Percentiles rank a stretch among this genome's conserved stretches.
phyloP scores from a whole-genome alignment of 1,140 invertebrate genomes.

The Drosophila pallidifrons region DNA sequence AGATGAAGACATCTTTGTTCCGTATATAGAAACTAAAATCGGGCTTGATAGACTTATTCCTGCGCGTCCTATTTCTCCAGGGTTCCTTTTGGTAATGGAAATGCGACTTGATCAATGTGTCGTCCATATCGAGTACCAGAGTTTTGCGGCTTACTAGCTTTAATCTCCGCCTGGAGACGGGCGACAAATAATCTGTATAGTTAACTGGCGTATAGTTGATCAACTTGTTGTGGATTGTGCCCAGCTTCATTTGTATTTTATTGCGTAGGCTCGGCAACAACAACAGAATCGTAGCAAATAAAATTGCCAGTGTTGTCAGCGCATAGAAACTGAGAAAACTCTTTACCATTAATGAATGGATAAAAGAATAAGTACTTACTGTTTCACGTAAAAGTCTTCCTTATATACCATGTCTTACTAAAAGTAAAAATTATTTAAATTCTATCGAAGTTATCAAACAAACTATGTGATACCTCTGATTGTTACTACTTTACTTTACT shows the following conservation, averaged over 20 bases:
- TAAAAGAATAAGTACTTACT: constrained; percentile 30
- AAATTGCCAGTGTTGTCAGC: not conserved
- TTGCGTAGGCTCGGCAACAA: not conserved
- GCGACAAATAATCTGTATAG: constrained; percentile 31
- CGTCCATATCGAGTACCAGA: constrained; percentile 59
- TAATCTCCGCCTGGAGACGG: constrained; percentile 40
- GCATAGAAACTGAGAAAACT: constrained; percentile 10
- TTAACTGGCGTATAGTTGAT: constrained; percentile 37
- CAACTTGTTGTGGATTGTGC: not conserved
- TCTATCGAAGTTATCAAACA: not conserved
- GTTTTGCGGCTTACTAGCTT: constrained; percentile 47
- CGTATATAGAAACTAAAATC: constrained; percentile 36
- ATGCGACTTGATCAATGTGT: constrained; percentile 45
- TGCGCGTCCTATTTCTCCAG: not conserved
- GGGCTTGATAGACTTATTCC: not conserved
- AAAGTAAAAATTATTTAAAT: no score
- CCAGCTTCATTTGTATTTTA: not conserved
- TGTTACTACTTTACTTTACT: no score
- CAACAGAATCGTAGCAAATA: not conserved
- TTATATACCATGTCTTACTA: not conserved
- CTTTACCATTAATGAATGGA: not conserved
- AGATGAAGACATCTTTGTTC: not conserved
- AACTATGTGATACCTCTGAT: no score
- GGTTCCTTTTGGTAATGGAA: not conserved
- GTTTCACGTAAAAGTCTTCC: not conserved